phyloP scores from a whole-genome alignment of 2,888 invertebrate species.

The Drosophila ustulata region DNA sequence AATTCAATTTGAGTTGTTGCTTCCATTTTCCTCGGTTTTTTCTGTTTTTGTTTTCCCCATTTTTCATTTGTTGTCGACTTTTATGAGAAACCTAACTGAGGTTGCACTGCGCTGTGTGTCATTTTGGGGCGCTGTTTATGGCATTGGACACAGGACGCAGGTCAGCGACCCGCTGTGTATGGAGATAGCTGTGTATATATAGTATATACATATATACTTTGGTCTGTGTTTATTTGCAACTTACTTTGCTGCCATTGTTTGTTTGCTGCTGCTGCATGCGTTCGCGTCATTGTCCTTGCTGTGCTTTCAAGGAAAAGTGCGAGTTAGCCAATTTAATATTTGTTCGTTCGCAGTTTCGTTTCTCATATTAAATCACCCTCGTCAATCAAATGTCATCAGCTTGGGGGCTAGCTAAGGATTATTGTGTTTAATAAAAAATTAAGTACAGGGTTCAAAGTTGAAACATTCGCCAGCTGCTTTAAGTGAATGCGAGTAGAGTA shows the following conservation, averaged over 20 bases:
- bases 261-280: slow-evolving; percentile 27
- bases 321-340: slow-evolving; percentile 35
- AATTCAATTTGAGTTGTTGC: background rate
- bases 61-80: background rate
- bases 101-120: background rate
- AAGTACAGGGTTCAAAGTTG: slow-evolving; percentile 73
- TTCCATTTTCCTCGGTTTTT: background rate
- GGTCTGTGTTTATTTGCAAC: background rate
- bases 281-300: slow-evolving; percentile 23
- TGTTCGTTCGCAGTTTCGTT: slow-evolving; percentile 37
- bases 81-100: background rate
- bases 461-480: slow-evolving; percentile 65
- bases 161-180: slow-evolving; percentile 1
- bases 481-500: slow-evolving; percentile 40
- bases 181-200: background rate
- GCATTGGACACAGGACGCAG: background rate
- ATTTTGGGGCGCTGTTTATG: background rate
- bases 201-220: background rate
- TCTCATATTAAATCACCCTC: slow-evolving; percentile 78
- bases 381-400: slow-evolving; percentile 69
- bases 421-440: slow-evolving; percentile 74
- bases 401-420: slow-evolving; percentile 50
- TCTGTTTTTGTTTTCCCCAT: background rate
- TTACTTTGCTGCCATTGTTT: background rate
- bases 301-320: slow-evolving; percentile 16